Conservation (phyloP, 2,888 invertebrate genomes). For the Amblyjoppa fuscipennis region DNA sequence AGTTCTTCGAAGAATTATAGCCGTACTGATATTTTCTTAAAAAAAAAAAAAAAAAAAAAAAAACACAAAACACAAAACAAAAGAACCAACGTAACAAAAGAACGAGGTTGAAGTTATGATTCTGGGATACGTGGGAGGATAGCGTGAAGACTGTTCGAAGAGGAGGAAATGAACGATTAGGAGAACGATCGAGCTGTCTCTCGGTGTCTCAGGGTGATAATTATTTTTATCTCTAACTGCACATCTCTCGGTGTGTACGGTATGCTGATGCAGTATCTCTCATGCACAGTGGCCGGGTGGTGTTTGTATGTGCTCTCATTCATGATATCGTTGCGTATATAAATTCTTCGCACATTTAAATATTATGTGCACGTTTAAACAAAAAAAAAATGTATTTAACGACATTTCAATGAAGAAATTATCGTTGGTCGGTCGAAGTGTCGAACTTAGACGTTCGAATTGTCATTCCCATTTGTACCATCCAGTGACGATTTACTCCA, state of each 20-base stretch:
- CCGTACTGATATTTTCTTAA: slow-evolving; percentile 43
- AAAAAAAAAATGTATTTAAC: not conserved
- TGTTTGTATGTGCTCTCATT: not conserved
- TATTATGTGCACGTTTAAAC: not conserved
- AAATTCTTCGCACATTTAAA: not conserved
- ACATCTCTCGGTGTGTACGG: slow-evolving; percentile 74
- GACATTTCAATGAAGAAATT: not conserved
- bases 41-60: slow-evolving; percentile 21
- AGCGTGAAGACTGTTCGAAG: slow-evolving; percentile 68
- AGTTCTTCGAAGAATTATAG: slow-evolving; percentile 38
- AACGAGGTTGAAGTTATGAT: slow-evolving; percentile 49
- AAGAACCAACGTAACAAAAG: slow-evolving; percentile 39
- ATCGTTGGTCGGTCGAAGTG: not conserved
- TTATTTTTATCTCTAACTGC: slow-evolving; percentile 82
- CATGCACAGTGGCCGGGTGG: slow-evolving; percentile 4
- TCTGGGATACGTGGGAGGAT: slow-evolving; percentile 67
- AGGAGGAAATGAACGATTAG: slow-evolving; percentile 73
- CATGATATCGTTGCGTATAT: not conserved
- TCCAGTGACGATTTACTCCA: slow-evolving; percentile 46
- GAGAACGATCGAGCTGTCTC: slow-evolving; percentile 70
- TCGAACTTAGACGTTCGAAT: not conserved
- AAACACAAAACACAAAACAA: not conserved
- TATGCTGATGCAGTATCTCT: slow-evolving; percentile 52
- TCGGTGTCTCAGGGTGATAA: slow-evolving; percentile 76
- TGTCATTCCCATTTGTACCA: not conserved